Evolutionary conservation across 2,888 invertebrate genomes (phyloP), one percentile per base, ranked within the genome.

Genomic region (Gisinianus flammeolus): DNA sequence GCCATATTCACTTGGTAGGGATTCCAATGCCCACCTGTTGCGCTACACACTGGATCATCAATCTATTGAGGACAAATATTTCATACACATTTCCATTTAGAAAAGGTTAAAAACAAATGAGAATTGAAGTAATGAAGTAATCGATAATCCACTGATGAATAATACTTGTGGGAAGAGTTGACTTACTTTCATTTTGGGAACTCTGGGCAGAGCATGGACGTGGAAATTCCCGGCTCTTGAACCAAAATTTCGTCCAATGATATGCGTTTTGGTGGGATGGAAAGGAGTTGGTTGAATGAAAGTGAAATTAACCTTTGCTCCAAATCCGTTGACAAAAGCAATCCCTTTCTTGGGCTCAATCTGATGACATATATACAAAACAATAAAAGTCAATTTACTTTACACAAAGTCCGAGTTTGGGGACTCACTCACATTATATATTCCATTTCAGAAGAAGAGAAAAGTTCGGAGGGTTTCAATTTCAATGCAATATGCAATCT

Each of bases 271-370:
- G 0, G 95, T 95, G 0, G 94, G 93, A 87, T 95, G 93, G 86
- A 93, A 95, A 30, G 92, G 92, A 0, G 94, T 94, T 44, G 92
- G 90, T 87, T 96, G 96, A 0, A 89, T 90, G 80, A 97, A 90
- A 12, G 90, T 91, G 1, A 97, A 89, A 73, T 92, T 91, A 0
- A 96, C 96, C 85, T 91, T 91, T 28, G 96, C 91, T 4, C 96
- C 96, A 62, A 92, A 77, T 4, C 85, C 85, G 67, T 83, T 82
- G 85, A 79, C 82, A 56, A 85, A 78, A 8, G 85, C 85, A 28
- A 82, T 78, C 26, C 82, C 85, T 69, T 79, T 78, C 76, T 81
- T 82, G 1, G 83, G 80, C 30, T 81, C 81, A 64, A 85, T 80
- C 85, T 84, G 56, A 35, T 8, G 0, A 44, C 24, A 26, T 26